Percentiles rank a stretch among this genome's conserved stretches.
Conservation (phyloP, 1,140 invertebrate species). For the Delia radicum region DNA sequence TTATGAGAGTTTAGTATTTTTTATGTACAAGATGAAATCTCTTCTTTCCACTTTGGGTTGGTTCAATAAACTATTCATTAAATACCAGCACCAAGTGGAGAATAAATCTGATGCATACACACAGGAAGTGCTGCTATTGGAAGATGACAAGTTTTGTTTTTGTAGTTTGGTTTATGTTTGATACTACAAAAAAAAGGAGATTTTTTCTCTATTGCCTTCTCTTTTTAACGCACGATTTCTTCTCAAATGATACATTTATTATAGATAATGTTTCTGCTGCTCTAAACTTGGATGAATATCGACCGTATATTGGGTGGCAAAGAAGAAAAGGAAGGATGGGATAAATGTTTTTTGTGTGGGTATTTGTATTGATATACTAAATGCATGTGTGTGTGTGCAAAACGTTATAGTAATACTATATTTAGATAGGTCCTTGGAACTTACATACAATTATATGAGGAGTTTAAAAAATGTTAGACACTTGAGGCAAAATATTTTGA, state of each 20-base stretch:
- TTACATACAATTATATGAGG: too few relatives aligned
- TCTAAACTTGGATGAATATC: neutral
- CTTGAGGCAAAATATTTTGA: too few relatives aligned
- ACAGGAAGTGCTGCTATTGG: conserved; percentile 10
- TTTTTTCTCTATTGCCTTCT: neutral
- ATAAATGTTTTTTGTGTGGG: too few relatives aligned
- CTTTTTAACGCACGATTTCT: conserved; percentile 4
- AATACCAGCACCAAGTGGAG: neutral
- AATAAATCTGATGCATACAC: conserved; percentile 9
- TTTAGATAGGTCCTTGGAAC: too few relatives aligned
- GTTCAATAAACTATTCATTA: neutral
- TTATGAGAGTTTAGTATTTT: too few relatives aligned
- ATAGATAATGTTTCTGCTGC: neutral
- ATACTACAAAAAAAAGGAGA: neutral
- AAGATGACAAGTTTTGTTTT: conserved; percentile 15
- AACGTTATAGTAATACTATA: neutral
- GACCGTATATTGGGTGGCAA: neutral
- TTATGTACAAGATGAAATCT: conserved; percentile 12
- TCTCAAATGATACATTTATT: neutral
- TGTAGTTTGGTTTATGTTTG: neutral
- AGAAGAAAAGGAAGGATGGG: neutral
- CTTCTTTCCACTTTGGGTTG: conserved; percentile 3
- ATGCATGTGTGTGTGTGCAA: neutral
- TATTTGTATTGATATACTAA: neutral
- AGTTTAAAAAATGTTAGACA: too few relatives aligned